Conservation (phyloP, 2,888 invertebrate species). For the Rotaria magnacalcarata region DNA sequence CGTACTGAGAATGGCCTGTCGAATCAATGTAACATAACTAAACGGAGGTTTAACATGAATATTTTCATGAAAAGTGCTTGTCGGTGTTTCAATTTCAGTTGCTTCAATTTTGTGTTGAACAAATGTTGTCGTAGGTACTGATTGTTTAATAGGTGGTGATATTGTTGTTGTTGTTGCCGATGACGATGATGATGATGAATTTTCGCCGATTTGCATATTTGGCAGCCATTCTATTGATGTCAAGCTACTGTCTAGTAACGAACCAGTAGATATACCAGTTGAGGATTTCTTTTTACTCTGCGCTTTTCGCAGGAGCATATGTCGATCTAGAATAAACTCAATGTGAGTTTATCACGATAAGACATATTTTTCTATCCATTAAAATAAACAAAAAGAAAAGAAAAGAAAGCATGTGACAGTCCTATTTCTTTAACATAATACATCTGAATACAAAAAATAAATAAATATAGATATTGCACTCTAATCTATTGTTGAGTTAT, state of each 20-base stretch:
- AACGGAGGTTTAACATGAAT: conserved; percentile 56
- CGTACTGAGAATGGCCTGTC: conserved; percentile 68
- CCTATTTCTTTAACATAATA: no score
- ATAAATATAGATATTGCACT: background rate
- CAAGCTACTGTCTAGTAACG: conserved; percentile 59
- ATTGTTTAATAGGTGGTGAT: conserved; percentile 45
- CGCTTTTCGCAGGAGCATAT: conserved; percentile 8
- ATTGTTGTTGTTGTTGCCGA: conserved; percentile 47
- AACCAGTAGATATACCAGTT: background rate
- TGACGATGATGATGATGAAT: conserved; percentile 13
- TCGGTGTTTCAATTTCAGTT: background rate
- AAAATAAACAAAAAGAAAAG: background rate
- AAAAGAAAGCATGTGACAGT: background rate
- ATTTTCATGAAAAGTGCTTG: background rate
- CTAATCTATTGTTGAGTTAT: background rate
- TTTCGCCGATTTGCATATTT: conserved; percentile 51
- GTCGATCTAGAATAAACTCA: background rate
- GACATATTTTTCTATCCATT: background rate
- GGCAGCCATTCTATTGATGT: conserved; percentile 63
- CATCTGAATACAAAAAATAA: background rate
- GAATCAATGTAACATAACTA: conserved; percentile 70
- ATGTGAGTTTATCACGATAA: background rate
- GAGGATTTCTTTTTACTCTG: background rate
- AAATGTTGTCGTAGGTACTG: conserved; percentile 50
- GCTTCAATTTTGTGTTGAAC: conserved; percentile 51